Percentiles rank a stretch among this genome's conserved stretches.
Conservation (phyloP, 2,888 invertebrate genomes). For the Tribolium freemani region DNA sequence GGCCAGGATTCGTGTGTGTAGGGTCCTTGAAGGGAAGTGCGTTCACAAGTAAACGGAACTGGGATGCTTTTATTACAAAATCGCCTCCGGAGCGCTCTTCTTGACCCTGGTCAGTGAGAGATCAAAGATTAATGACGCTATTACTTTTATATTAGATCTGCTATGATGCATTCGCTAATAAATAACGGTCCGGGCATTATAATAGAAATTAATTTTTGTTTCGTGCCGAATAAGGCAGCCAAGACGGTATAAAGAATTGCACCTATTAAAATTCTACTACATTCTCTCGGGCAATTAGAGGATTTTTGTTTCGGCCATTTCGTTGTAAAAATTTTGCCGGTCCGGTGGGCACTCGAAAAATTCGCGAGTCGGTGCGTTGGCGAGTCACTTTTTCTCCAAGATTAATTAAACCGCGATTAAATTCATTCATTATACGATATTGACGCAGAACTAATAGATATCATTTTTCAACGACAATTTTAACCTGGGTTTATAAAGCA, state of each 20-base stretch:
- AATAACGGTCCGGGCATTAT: slow-evolving; percentile 31
- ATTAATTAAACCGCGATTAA: slow-evolving; percentile 1
- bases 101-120: slow-evolving; percentile 45
- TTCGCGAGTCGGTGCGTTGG: not conserved
- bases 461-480: slow-evolving; percentile 45
- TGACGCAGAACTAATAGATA: slow-evolving; percentile 34
- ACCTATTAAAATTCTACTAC: slow-evolving; percentile 41
- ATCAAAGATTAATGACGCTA: slow-evolving; percentile 40
- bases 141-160: slow-evolving; percentile 35
- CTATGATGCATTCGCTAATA: slow-evolving; percentile 23
- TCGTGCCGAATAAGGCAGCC: slow-evolving; percentile 21
- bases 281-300: slow-evolving; percentile 18
- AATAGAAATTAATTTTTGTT: slow-evolving; percentile 19
- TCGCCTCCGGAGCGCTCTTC: slow-evolving; percentile 23
- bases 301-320: slow-evolving; percentile 4
- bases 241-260: slow-evolving; percentile 19
- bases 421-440: slow-evolving; percentile 10
- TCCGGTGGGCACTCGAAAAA: slow-evolving; percentile 11
- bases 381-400: slow-evolving; percentile 1
- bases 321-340: slow-evolving; percentile 9
- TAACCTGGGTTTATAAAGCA: slow-evolving; percentile 24
- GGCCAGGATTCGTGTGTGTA: slow-evolving; percentile 45
- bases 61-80: slow-evolving; percentile 40
- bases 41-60: slow-evolving; percentile 45
- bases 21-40: slow-evolving; percentile 43